A percentile compares a stretch with the other conserved stretches of the same genome.
These are phyloP conservation scores for Heteronetta atricapilla DNA, from an alignment of 2,113 vertebrate species.

Conservation along the genomic window DNA sequence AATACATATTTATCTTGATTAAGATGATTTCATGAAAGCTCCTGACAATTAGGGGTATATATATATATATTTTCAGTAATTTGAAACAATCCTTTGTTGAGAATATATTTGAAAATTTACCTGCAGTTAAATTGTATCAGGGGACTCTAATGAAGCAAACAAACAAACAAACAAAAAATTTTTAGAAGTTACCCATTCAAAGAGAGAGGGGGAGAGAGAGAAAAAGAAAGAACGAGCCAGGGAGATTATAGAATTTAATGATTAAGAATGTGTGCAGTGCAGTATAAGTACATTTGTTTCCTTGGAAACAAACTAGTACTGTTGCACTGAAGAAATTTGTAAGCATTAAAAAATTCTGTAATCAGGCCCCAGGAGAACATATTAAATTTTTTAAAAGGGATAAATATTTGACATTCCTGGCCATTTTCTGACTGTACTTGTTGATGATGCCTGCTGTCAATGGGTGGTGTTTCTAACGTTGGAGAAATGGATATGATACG, in stretches of 20 bases:
- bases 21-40: constrained; percentile 48
- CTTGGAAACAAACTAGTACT: constrained; percentile 79
- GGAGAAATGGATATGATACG: neutral
- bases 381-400: constrained; percentile 77
- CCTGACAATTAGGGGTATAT: constrained; percentile 37
- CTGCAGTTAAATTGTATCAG: constrained; percentile 70
- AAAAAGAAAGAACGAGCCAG: constrained; percentile 16
- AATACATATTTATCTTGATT: constrained; percentile 65
- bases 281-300: constrained; percentile 77
- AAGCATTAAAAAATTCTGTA: constrained; percentile 82
- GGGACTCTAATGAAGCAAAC: constrained; percentile 47
- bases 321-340: constrained; percentile 76
- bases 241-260: constrained; percentile 74
- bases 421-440: constrained; percentile 67
- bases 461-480: neutral
- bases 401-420: constrained; percentile 78
- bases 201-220: neutral
- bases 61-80: neutral
- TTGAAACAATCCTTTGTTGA: constrained; percentile 58
- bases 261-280: constrained; percentile 71
- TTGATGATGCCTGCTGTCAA: constrained; percentile 64
- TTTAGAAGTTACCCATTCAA: constrained; percentile 70
- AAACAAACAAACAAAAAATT: neutral
- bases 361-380: constrained; percentile 76
- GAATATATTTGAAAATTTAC: constrained; percentile 67